phyloP scores from a whole-genome alignment of 2,113 vertebrate species.

The Perca flavescens region DNA sequence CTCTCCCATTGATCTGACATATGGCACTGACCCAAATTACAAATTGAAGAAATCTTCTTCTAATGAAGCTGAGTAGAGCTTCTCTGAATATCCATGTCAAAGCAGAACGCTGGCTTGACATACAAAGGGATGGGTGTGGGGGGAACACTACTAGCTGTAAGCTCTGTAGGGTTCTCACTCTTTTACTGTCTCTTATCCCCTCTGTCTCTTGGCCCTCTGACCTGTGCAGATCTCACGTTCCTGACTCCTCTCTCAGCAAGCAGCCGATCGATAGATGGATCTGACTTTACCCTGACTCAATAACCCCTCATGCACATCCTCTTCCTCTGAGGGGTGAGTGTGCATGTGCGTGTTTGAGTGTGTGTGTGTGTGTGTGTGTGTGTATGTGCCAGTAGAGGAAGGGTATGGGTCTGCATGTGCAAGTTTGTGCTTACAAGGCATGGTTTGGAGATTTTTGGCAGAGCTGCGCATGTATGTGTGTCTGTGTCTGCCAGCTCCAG shows the following conservation, averaged over 20 bases:
- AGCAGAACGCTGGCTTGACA: conserved; percentile 37
- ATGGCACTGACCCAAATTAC: conserved; percentile 52
- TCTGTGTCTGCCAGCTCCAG: conserved; percentile 79
- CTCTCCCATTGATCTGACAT: conserved; percentile 53
- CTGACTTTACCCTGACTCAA: conserved; percentile 80
- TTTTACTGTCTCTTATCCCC: conserved; percentile 51
- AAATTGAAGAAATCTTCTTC: conserved; percentile 56
- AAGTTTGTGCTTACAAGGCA: conserved; percentile 58
- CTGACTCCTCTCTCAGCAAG: conserved; percentile 77
- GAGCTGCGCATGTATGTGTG: conserved; percentile 52
- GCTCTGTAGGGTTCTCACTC: conserved; percentile 33
- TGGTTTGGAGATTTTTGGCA: conserved; percentile 68
- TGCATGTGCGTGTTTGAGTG: conserved; percentile 26
- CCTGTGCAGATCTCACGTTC: conserved; percentile 79
- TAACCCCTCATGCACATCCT: conserved; percentile 76
- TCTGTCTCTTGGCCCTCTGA: conserved; percentile 69
- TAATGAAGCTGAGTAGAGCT: conserved; percentile 48
- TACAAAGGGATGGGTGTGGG: conserved; percentile 46
- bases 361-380: conserved; percentile 53
- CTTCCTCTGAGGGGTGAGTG: conserved; percentile 60
- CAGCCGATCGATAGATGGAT: conserved; percentile 80
- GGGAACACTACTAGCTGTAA: conserved; percentile 36
- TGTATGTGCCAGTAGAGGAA: conserved; percentile 53
- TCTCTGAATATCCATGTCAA: conserved; percentile 48
- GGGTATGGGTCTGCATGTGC: conserved; percentile 55